Percentiles rank a stretch among this genome's conserved stretches.
phyloP scores from a whole-genome alignment of 1,140 invertebrate genomes.

The Matsumurasca onukii region DNA sequence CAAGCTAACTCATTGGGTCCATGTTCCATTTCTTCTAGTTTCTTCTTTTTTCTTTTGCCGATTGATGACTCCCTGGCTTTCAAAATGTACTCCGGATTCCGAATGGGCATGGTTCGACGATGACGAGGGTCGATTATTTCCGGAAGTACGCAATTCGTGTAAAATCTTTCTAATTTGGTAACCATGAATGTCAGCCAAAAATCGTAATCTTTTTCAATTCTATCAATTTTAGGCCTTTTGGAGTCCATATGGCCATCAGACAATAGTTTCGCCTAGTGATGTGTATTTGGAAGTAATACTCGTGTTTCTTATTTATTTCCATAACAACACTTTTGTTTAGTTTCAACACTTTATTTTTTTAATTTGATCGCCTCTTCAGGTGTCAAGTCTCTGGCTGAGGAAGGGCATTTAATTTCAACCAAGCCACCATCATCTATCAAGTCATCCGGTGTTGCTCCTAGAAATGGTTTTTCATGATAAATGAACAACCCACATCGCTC shows the following conservation, averaged over 20 bases:
- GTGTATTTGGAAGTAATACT: conserved; percentile 28
- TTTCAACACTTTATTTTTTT: too few species aligned
- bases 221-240: conserved; percentile 30
- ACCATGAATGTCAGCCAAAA: conserved; percentile 41
- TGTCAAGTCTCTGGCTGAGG: conserved; percentile 26
- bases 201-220: conserved; percentile 36
- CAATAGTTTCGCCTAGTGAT: conserved; percentile 31
- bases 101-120: conserved; percentile 40
- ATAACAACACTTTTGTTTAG: neutral
- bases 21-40: too few species aligned
- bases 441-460: conserved; percentile 50
- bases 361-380: conserved; percentile 37
- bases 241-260: conserved; percentile 38
- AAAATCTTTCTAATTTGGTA: conserved; percentile 40
- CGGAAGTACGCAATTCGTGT: conserved; percentile 43
- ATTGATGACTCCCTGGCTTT: neutral
- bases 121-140: conserved; percentile 46
- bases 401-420: conserved; percentile 39
- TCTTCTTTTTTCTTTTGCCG: too few species aligned
- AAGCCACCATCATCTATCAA: conserved; percentile 43
- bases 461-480: conserved; percentile 41
- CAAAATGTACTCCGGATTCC: conserved; percentile 38
- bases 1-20: too few species aligned
- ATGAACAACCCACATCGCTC: conserved; percentile 48
- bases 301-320: conserved; percentile 15